Conservation (phyloP, 2,888 invertebrate species). For the Tenodera sinensis region DNA sequence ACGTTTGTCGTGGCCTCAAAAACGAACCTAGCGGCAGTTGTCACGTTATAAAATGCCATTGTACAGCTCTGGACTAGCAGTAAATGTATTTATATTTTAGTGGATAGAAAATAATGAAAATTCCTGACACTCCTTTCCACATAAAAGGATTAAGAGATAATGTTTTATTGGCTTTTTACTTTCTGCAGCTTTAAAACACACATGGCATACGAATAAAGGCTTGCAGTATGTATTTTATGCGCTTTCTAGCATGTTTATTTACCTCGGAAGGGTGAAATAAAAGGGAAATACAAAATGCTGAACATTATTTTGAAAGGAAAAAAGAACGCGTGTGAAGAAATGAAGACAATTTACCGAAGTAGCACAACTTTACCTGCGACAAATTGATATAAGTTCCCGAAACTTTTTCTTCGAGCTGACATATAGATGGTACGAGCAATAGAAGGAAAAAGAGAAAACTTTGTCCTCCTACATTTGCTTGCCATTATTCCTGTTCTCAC, state of each 20-base stretch:
- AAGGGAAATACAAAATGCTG: not conserved
- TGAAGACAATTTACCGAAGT: not conserved
- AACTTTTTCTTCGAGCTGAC: not conserved
- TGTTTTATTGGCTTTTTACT: too few relatives aligned
- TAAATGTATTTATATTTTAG: too few relatives aligned
- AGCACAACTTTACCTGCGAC: not conserved
- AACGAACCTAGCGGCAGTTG: too few relatives aligned
- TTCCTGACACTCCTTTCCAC: too few relatives aligned
- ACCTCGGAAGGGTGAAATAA: not conserved
- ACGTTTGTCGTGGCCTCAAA: too few relatives aligned
- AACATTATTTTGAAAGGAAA: not conserved
- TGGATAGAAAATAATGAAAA: too few relatives aligned
- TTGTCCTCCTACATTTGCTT: not conserved
- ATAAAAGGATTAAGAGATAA: too few relatives aligned
- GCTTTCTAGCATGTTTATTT: not conserved
- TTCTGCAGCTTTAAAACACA: too few relatives aligned
- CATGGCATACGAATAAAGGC: too few relatives aligned
- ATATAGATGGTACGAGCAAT: not conserved
- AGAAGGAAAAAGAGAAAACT: not conserved
- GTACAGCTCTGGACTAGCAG: too few relatives aligned
- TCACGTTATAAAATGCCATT: too few relatives aligned
- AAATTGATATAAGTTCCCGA: not conserved
- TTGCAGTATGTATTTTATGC: too few relatives aligned
- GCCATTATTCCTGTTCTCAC: not conserved
- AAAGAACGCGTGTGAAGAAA: not conserved